These are phyloP conservation scores for Ectobius pallidus DNA, from an alignment of 2,888 invertebrate genomes.

Conservation along the genomic window DNA sequence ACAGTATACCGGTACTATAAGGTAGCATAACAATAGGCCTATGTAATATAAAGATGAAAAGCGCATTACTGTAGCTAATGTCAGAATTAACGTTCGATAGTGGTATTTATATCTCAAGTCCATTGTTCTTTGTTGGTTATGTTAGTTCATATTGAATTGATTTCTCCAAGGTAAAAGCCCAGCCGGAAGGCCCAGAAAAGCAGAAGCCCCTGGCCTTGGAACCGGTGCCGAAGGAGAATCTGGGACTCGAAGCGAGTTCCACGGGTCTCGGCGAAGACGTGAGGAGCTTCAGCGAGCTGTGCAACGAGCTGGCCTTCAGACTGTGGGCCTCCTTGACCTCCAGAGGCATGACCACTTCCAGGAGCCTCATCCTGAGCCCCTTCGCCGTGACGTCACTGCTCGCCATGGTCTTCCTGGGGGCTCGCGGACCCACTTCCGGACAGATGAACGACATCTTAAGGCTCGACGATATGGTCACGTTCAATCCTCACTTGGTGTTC, in stretches of 20 bases:
- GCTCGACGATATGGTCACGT: conserved; percentile 86
- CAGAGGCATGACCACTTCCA: conserved; percentile 63
- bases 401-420: conserved; percentile 90
- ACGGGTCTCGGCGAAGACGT: conserved; percentile 74
- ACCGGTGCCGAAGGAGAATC: conserved; percentile 62
- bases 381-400: conserved; percentile 84
- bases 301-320: conserved; percentile 84
- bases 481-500: conserved; percentile 86
- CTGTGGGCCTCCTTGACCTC: conserved; percentile 78
- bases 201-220: conserved; percentile 57
- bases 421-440: conserved; percentile 84
- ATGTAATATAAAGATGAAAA: too few relatives aligned
- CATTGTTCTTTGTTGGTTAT: too few relatives aligned
- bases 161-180: background rate
- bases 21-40: too few relatives aligned
- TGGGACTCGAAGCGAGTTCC: conserved; percentile 79
- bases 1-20: too few relatives aligned
- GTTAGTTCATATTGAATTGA: too few relatives aligned
- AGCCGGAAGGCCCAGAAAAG: background rate
- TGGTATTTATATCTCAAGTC: too few relatives aligned
- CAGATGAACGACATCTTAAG: conserved; percentile 88
- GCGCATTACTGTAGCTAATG: too few relatives aligned
- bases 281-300: conserved; percentile 76
- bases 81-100: too few relatives aligned
- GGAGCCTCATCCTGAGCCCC: conserved; percentile 82